These are phyloP conservation scores for Pantherophis guttatus DNA, from an alignment of 2,113 vertebrate species.

Conservation along the genomic window DNA sequence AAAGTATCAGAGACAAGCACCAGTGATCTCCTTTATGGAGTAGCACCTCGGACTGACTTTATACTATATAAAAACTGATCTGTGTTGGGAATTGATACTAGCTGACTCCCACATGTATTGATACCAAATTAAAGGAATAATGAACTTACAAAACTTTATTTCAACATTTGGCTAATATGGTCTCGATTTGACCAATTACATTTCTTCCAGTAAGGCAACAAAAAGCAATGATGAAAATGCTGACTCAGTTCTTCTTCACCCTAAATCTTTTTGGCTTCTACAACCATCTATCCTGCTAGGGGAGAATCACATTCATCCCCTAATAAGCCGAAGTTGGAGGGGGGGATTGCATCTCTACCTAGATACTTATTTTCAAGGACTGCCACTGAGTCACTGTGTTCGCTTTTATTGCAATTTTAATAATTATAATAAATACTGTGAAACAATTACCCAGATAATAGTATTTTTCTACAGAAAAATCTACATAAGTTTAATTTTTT, in stretches of 20 bases:
- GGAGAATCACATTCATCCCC: neutral
- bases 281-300: neutral
- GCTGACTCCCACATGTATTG: neutral
- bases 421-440: neutral
- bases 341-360: neutral
- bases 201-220: neutral
- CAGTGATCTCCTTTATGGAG: neutral
- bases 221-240: neutral
- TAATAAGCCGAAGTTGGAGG: neutral
- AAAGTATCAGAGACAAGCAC: neutral
- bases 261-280: neutral
- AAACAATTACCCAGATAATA: neutral
- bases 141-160: neutral
- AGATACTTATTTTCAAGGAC: neutral
- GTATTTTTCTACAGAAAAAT: neutral
- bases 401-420: neutral
- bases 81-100: neutral
- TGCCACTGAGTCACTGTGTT: neutral
- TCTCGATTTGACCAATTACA: neutral
- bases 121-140: neutral
- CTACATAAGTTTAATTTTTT: neutral
- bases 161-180: neutral
- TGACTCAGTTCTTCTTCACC: neutral
- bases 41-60: neutral
- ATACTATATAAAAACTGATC: neutral